These are phyloP conservation scores for Megaustenia siamemsis DNA, from an alignment of 2,888 invertebrate species.

Conservation along the genomic window DNA sequence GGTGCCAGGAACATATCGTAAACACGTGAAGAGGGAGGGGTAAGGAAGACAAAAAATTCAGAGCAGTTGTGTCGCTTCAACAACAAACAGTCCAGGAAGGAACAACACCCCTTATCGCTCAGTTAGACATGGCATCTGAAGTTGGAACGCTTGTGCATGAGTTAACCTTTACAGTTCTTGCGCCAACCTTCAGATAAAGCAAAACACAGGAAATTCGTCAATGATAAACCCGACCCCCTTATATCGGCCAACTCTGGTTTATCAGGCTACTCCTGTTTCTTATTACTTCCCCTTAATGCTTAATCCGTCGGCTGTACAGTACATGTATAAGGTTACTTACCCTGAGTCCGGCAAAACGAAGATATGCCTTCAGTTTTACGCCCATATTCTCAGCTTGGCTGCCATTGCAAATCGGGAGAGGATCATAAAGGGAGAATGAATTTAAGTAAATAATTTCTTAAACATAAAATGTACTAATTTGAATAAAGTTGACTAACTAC, in stretches of 20 bases:
- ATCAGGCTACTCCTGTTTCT: no score
- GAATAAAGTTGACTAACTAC: no score
- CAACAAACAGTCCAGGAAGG: conserved; percentile 46
- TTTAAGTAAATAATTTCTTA: no score
- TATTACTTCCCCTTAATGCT: no score
- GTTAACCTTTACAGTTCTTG: conserved; percentile 33
- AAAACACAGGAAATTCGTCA: conserved; percentile 13
- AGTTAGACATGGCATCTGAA: conserved; percentile 40
- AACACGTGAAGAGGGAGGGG: conserved; percentile 12
- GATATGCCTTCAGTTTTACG: no score
- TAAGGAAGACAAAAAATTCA: not conserved
- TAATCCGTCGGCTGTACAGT: no score
- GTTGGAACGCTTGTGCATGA: not conserved
- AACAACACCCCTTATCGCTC: conserved; percentile 48
- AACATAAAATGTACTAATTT: no score
- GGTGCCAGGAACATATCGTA: not conserved
- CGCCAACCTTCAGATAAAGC: conserved; percentile 11
- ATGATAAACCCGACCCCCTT: conserved; percentile 22
- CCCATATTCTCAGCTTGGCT: no score
- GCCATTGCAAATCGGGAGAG: no score
- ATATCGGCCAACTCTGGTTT: not conserved
- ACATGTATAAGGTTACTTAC: no score
- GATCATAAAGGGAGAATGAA: no score
- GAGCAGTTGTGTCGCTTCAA: conserved; percentile 29
- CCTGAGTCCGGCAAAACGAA: no score